phyloP scores from a whole-genome alignment of 2,797 vertebrate species.

The Eupleurogrammus muticus region DNA sequence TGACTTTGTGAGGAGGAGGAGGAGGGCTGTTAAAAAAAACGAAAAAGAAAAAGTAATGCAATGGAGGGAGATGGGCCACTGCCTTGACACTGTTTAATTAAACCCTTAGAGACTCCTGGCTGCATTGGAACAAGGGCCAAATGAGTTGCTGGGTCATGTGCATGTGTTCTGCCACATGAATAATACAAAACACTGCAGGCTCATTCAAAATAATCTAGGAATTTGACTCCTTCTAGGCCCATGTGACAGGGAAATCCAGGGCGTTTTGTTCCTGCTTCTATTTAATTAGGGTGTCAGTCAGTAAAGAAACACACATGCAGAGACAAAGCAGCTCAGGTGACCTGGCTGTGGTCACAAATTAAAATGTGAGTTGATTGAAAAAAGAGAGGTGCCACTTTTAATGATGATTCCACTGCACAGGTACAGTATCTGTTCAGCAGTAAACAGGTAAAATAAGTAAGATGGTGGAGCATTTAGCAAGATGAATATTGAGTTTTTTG shows the following conservation, averaged over 20 bases:
- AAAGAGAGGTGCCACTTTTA: too few species aligned
- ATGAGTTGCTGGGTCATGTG: conserved; percentile 81
- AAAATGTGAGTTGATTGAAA: neutral
- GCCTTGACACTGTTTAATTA: conserved; percentile 80
- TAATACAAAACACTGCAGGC: conserved; percentile 81
- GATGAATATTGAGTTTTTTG: too few species aligned
- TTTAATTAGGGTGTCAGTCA: conserved; percentile 31
- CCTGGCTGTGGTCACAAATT: neutral
- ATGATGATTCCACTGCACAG: neutral
- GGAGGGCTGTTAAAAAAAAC: conserved; percentile 40
- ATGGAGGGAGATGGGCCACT: conserved; percentile 68
- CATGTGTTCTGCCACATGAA: conserved; percentile 77
- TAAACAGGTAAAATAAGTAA: neutral
- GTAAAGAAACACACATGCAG: conserved; percentile 6
- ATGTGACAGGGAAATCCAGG: conserved; percentile 62
- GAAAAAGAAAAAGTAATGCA: conserved; percentile 57
- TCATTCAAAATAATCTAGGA: conserved; percentile 74
- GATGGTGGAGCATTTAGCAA: neutral
- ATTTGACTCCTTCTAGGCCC: conserved; percentile 55
- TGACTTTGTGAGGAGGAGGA: conserved; percentile 46
- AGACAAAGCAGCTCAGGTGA: conserved; percentile 24
- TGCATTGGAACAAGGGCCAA: conserved; percentile 77
- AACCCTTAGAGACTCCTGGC: conserved; percentile 79
- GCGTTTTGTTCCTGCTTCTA: conserved; percentile 40
- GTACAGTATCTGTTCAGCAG: neutral